Percentiles rank a stretch among this genome's conserved stretches.
These are phyloP conservation scores for Crocallis elinguaria DNA, from an alignment of 2,888 invertebrate genomes.

Conservation along the genomic window DNA sequence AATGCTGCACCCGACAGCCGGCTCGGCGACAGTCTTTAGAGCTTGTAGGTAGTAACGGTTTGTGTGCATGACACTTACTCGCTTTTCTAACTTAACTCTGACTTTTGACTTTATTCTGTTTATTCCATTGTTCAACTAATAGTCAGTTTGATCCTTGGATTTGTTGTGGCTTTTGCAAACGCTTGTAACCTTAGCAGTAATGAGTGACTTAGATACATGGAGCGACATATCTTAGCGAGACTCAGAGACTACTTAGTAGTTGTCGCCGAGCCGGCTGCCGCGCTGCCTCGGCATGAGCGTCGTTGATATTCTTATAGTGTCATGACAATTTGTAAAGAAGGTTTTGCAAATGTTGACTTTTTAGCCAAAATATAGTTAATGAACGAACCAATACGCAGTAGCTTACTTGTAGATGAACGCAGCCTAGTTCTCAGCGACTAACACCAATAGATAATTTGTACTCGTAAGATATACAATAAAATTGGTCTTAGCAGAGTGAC, in stretches of 20 bases:
- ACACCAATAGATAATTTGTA: slow-evolving; percentile 82
- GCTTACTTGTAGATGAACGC: slow-evolving; percentile 81
- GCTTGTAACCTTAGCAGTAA: slow-evolving; percentile 65
- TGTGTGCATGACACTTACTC: slow-evolving; percentile 59
- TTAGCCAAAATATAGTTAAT: slow-evolving; percentile 83
- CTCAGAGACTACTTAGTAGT: slow-evolving; percentile 41
- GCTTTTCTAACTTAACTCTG: slow-evolving; percentile 53
- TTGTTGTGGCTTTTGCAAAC: slow-evolving; percentile 56
- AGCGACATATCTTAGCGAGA: slow-evolving; percentile 75
- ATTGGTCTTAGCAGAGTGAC: slow-evolving; percentile 80
- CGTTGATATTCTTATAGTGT: slow-evolving; percentile 83
- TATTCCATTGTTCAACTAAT: slow-evolving; percentile 54
- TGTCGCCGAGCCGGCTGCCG: slow-evolving; percentile 66
- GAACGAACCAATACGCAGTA: slow-evolving; percentile 84
- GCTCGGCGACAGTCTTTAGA: slow-evolving; percentile 52
- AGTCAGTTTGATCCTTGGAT: slow-evolving; percentile 57
- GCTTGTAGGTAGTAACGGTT: slow-evolving; percentile 45
- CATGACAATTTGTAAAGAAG: slow-evolving; percentile 82
- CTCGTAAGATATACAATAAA: slow-evolving; percentile 76
- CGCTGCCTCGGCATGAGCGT: slow-evolving; percentile 57
- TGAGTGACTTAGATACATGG: slow-evolving; percentile 59
- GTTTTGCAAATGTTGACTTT: slow-evolving; percentile 84
- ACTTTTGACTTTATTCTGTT: slow-evolving; percentile 34
- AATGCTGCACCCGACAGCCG: slow-evolving; percentile 61
- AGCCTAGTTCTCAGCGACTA: slow-evolving; percentile 81